A percentile compares a stretch with the other conserved stretches of the same genome.
These are phyloP conservation scores for Pyrochroa serraticornis DNA, from an alignment of 2,888 invertebrate species.

Conservation along the genomic window DNA sequence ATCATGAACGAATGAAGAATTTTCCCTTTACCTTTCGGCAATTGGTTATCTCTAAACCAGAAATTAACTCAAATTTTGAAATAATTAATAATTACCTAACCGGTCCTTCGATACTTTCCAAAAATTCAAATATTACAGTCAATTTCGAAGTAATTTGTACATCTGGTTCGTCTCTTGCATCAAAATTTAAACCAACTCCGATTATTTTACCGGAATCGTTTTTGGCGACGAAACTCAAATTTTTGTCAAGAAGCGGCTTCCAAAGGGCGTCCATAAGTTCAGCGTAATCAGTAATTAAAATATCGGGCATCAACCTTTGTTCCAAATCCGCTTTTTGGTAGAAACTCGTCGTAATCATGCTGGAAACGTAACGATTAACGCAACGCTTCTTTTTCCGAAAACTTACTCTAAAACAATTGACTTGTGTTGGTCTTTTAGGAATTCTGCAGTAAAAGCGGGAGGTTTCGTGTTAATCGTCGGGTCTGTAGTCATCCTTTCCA, in stretches of 20 bases:
- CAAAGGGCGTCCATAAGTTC: conserved; percentile 73
- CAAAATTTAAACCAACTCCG: conserved; percentile 80
- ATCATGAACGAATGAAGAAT: conserved; percentile 88
- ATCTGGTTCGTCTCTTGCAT: conserved; percentile 80
- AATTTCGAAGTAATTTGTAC: conserved; percentile 72
- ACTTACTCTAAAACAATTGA: conserved; percentile 73
- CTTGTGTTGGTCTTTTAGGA: conserved; percentile 68
- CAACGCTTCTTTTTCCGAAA: too few species aligned
- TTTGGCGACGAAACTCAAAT: conserved; percentile 74
- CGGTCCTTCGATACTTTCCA: conserved; percentile 78
- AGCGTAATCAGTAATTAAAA: conserved; percentile 71
- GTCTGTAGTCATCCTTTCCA: conserved; percentile 63
- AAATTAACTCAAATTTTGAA: conserved; percentile 1
- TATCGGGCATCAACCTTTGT: conserved; percentile 74
- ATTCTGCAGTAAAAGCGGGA: conserved; percentile 60
- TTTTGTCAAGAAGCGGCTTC: conserved; percentile 70
- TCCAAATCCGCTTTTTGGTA: conserved; percentile 87
- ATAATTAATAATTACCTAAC: conserved; percentile 61
- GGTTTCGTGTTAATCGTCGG: conserved; percentile 42
- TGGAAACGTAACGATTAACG: conserved; percentile 51
- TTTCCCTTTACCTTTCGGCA: conserved; percentile 70
- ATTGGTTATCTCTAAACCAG: conserved; percentile 61
- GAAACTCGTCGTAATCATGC: conserved; percentile 85
- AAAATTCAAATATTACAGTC: conserved; percentile 75
- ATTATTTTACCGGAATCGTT: conserved; percentile 64